Evolutionary conservation across 2,888 invertebrate genomes (phyloP), one percentile per base, ranked within the genome.

Genomic region (Eilema depressum): DNA sequence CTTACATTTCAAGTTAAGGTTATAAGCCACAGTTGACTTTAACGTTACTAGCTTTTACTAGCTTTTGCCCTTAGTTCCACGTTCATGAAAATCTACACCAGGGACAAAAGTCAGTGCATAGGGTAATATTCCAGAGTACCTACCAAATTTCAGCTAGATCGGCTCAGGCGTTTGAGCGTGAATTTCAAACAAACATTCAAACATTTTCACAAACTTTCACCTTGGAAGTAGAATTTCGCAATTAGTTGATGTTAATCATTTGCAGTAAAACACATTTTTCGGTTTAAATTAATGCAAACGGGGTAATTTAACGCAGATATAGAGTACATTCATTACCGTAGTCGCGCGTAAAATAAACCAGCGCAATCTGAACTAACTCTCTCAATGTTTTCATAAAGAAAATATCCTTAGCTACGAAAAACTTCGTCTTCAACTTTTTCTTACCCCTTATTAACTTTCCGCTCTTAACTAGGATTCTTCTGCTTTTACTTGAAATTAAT

Each of bases 391-490:
- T 89, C 87, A 90, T 89, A 89, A 90, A 88, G 88, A 91, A 91
- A 89, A 86, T 91, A 91, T 91, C 85, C 85, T 85, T 80, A 85
- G 86, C 84, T 83, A 87, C 90, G 87, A 87, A 89, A 65, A 91
- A 91, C 91, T 92, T 92, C 85, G 87, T 88, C 86, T 86, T 84
- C 81, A 89, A 91, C 87, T 91, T 92, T 90, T 91, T 87, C 85
- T 86, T 89, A 83, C 80, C 81, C 82, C 86, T 91, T 91, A 91
- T 92, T 91, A 90, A 88, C 90, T 91, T 88, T 86, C 86, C 87
- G 84, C 83, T 89, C 88, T 91, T 91, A 89, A 91, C 89, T 90
- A 89, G 89, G 86, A 89, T 87, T 88, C 87, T 87, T 85, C 84
- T 87, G 84, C 86, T 86, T 88, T 87, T 89, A 83, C 82, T 85